Percentiles rank a stretch among this genome's conserved stretches.
Evolutionary conservation across 2,888 invertebrate genomes (phyloP).

Genomic region (Ectemnius cavifrons): DNA sequence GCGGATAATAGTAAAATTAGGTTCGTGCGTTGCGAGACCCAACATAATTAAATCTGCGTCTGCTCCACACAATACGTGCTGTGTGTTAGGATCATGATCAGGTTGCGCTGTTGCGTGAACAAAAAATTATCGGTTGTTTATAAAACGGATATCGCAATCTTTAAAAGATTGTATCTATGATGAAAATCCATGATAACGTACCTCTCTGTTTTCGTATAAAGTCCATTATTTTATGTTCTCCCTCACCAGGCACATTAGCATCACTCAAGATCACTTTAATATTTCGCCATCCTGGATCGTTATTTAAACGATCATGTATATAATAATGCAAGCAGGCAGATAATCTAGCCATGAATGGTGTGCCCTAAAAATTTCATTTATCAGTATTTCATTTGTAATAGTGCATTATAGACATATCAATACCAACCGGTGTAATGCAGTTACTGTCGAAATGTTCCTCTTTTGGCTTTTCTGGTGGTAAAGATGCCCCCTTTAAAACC

Average conservation of each 20-base stretch:
- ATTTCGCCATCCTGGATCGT: constrained; percentile 95
- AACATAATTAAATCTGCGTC: constrained; percentile 99
- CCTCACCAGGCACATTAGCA: constrained; percentile 98
- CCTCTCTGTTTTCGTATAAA: constrained; percentile 96
- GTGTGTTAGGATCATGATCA: constrained; percentile 98
- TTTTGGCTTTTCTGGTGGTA: constrained; percentile 93
- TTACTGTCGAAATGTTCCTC: constrained; percentile 98
- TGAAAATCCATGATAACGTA: constrained; percentile 66
- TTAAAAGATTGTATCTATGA: not conserved
- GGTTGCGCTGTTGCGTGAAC: constrained; percentile 84
- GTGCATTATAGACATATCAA: not conserved
- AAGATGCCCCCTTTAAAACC: constrained; percentile 84
- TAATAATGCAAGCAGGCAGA: constrained; percentile 93
- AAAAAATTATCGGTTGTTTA: constrained; percentile 14
- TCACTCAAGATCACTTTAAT: constrained; percentile 98
- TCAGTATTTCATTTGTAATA: not conserved
- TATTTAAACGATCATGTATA: constrained; percentile 93
- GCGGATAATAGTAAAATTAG: constrained; percentile 98
- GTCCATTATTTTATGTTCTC: constrained; percentile 99
- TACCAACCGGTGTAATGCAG: constrained; percentile 94
- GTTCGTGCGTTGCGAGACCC: constrained; percentile 98
- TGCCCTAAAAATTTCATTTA: constrained; percentile 82
- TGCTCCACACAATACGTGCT: constrained; percentile 98
- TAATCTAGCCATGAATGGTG: constrained; percentile 96
- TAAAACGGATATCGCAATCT: constrained; percentile 2